phyloP scores from a whole-genome alignment of 2,113 vertebrate species.

The Rostratula benghalensis region DNA sequence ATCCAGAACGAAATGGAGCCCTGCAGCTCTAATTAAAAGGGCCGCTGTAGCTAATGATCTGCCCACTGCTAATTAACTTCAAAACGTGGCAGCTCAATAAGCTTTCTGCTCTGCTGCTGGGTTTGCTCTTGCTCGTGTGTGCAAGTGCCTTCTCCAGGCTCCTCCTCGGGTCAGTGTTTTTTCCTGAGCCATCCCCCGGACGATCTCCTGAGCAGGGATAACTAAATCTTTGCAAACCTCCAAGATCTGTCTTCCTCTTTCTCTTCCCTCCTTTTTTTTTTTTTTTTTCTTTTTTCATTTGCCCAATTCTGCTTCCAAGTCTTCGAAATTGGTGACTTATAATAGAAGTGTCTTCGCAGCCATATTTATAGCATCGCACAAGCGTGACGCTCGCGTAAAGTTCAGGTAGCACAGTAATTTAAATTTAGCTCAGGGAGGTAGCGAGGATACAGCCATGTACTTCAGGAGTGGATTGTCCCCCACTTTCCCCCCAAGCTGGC shows the following conservation, averaged over 20 bases:
- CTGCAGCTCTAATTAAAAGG: slow-evolving; percentile 62
- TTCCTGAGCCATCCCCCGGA: neutral
- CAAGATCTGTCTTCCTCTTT: neutral
- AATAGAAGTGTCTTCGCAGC: slow-evolving; percentile 57
- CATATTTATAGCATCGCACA: slow-evolving; percentile 1
- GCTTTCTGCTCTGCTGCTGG: neutral
- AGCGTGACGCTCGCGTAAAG: neutral
- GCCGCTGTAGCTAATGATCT: slow-evolving; percentile 56
- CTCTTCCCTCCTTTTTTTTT: neutral
- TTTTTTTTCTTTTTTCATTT: neutral
- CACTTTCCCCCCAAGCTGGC: neutral
- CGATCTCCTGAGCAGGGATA: neutral
- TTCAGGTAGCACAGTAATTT: slow-evolving; percentile 14
- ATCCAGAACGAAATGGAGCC: neutral
- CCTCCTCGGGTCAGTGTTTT: neutral
- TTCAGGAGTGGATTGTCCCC: neutral
- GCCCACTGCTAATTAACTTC: slow-evolving; percentile 62
- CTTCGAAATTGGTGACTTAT: slow-evolving; percentile 43
- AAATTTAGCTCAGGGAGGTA: neutral
- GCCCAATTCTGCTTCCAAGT: neutral
- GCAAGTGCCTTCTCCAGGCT: neutral
- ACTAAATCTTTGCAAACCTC: neutral
- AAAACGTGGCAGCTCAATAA: neutral
- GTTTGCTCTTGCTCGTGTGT: neutral
- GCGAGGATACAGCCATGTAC: neutral